phyloP scores from a whole-genome alignment of 1,140 invertebrate species.

The Pogonomyrmex californicus region DNA sequence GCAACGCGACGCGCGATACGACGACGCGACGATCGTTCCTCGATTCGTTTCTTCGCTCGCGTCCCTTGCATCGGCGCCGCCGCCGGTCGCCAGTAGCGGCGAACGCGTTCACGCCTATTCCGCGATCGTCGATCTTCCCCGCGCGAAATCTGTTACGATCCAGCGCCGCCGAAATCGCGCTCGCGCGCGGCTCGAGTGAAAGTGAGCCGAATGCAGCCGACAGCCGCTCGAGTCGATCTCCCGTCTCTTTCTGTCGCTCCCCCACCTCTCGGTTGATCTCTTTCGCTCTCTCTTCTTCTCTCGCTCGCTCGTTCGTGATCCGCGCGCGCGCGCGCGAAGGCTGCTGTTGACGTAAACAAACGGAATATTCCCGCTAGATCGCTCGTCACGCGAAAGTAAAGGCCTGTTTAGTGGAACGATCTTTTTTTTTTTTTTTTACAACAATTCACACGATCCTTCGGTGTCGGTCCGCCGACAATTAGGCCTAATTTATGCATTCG shows the following conservation, averaged over 20 bases:
- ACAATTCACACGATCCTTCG: background rate
- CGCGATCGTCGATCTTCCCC: background rate
- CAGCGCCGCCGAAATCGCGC: slow-evolving; percentile 60
- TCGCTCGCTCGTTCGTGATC: background rate
- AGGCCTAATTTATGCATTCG: background rate
- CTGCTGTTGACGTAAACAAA: slow-evolving; percentile 60
- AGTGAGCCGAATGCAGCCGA: slow-evolving; percentile 51
- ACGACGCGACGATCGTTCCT: background rate
- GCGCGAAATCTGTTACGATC: slow-evolving; percentile 50
- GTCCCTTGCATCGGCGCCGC: background rate
- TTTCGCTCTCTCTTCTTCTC: background rate
- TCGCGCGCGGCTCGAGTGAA: slow-evolving; percentile 55
- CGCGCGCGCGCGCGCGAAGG: slow-evolving; percentile 50
- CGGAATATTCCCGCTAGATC: slow-evolving; percentile 48
- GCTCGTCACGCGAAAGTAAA: slow-evolving; percentile 36
- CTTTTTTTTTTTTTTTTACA: background rate
- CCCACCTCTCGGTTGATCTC: background rate
- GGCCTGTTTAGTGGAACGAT: slow-evolving; percentile 6
- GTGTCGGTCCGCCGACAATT: background rate
- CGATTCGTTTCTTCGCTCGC: background rate
- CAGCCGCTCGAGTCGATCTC: slow-evolving; percentile 2
- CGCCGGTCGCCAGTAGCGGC: background rate
- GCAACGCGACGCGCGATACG: background rate
- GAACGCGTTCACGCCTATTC: background rate
- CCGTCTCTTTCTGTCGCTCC: background rate